phyloP scores from a whole-genome alignment of 2,888 invertebrate species.

The Crematogaster levior region DNA sequence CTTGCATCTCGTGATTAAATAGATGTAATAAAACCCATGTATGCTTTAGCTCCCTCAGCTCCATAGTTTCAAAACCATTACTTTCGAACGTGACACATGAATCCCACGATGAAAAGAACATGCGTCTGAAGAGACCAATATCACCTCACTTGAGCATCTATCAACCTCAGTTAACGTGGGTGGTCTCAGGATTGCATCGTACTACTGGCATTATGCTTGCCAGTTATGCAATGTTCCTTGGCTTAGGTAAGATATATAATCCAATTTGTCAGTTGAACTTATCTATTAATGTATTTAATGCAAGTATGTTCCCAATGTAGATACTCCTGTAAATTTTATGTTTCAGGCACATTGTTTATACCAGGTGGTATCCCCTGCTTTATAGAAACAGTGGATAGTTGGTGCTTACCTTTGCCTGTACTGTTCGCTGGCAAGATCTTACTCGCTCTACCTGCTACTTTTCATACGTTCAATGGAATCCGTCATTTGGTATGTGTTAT shows the following conservation, averaged over 20 bases:
- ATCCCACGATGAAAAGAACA: constrained; percentile 90
- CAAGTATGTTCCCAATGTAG: constrained; percentile 31
- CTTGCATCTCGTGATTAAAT: not conserved
- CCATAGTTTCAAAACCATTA: constrained; percentile 58
- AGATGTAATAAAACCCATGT: not conserved
- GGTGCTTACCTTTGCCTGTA: constrained; percentile 85
- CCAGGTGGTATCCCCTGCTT: constrained; percentile 86
- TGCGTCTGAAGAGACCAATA: constrained; percentile 91
- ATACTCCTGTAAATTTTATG: constrained; percentile 49
- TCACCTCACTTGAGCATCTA: constrained; percentile 96
- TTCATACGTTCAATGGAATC: constrained; percentile 95
- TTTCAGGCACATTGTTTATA: constrained; percentile 83
- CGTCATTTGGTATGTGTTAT: constrained; percentile 91
- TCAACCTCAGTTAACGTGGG: constrained; percentile 91
- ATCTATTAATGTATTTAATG: not conserved
- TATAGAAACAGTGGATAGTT: constrained; percentile 84
- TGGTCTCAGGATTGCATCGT: constrained; percentile 95
- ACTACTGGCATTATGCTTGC: constrained; percentile 89
- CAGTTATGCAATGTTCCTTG: constrained; percentile 85
- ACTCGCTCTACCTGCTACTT: constrained; percentile 93
- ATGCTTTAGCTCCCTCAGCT: constrained; percentile 60
- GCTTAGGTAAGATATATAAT: constrained; percentile 81
- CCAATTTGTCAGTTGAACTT: constrained; percentile 22
- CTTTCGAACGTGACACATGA: constrained; percentile 82
- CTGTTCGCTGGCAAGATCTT: constrained; percentile 90